phyloP scores from a whole-genome alignment of 2,888 invertebrate genomes.

The Tromatobia lineatoria region DNA sequence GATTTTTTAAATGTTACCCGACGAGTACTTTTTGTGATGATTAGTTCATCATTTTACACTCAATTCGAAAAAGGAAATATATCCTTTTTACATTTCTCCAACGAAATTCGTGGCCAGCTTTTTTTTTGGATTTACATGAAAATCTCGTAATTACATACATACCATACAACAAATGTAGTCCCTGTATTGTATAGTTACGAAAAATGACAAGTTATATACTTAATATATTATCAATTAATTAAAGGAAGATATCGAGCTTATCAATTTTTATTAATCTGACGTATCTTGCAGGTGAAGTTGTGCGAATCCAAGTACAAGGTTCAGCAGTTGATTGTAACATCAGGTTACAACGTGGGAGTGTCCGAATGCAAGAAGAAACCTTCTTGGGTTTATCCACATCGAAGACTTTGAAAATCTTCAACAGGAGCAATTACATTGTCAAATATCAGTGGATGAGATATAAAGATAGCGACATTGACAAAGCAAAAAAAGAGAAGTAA shows the following conservation, averaged over 20 bases:
- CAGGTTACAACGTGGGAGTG: slow-evolving; percentile 86
- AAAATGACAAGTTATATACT: neutral
- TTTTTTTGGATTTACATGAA: too few relatives aligned
- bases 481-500: slow-evolving; percentile 79
- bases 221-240: neutral
- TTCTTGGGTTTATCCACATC: slow-evolving; percentile 87
- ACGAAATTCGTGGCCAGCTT: too few relatives aligned
- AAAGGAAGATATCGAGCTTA: neutral
- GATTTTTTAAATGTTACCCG: too few relatives aligned
- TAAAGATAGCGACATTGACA: slow-evolving; percentile 83
- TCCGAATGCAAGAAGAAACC: slow-evolving; percentile 88
- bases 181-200: neutral
- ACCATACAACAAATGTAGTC: neutral
- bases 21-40: too few relatives aligned
- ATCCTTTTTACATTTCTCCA: too few relatives aligned
- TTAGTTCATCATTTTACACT: too few relatives aligned
- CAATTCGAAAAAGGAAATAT: too few relatives aligned
- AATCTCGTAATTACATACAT: too few relatives aligned
- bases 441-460: slow-evolving; percentile 88
- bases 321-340: slow-evolving; percentile 86
- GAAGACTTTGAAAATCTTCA: slow-evolving; percentile 86
- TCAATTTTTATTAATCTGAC: neutral
- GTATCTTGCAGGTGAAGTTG: slow-evolving; percentile 85
- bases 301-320: slow-evolving; percentile 85
- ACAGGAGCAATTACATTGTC: slow-evolving; percentile 87